phyloP scores from a whole-genome alignment of 2,113 vertebrate species.

The Atractosteus spatula region DNA sequence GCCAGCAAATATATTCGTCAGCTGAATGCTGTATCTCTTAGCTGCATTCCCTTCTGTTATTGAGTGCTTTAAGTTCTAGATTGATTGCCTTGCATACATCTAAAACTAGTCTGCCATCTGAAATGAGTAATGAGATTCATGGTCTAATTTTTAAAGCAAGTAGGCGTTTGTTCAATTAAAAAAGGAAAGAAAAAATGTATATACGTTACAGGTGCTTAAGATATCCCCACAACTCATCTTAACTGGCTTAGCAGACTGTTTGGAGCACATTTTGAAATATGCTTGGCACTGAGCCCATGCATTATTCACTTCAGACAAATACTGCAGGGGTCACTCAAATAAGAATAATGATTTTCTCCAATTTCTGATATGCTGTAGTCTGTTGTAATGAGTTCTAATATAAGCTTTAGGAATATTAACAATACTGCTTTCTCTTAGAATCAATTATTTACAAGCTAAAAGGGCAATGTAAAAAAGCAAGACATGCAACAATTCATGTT shows the following conservation, averaged over 20 bases:
- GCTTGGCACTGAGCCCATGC: not conserved
- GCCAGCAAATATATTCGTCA: too few species aligned
- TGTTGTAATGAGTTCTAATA: slow-evolving; percentile 11
- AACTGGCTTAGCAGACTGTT: not conserved
- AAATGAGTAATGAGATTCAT: too few species aligned
- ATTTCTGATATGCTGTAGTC: slow-evolving; percentile 4
- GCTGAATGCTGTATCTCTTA: too few species aligned
- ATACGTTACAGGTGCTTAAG: slow-evolving; percentile 54
- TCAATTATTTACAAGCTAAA: slow-evolving; percentile 12
- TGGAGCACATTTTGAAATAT: not conserved
- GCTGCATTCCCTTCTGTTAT: too few species aligned
- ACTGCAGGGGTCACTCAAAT: not conserved
- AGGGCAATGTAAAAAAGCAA: slow-evolving; percentile 7
- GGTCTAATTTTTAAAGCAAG: too few species aligned
- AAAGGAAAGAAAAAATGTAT: slow-evolving; percentile 48
- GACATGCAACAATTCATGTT: not conserved
- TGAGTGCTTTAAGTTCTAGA: too few species aligned
- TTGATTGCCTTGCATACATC: too few species aligned
- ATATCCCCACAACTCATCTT: slow-evolving; percentile 31
- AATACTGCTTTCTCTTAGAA: slow-evolving; percentile 1
- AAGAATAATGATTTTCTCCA: slow-evolving; percentile 7
- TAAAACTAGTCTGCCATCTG: too few species aligned
- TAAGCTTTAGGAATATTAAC: slow-evolving; percentile 3
- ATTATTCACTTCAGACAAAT: not conserved
- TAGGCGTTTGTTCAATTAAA: too few species aligned